Evolutionary conservation across 2,113 vertebrate genomes (phyloP).

Genomic region (Cacatua alba): DNA sequence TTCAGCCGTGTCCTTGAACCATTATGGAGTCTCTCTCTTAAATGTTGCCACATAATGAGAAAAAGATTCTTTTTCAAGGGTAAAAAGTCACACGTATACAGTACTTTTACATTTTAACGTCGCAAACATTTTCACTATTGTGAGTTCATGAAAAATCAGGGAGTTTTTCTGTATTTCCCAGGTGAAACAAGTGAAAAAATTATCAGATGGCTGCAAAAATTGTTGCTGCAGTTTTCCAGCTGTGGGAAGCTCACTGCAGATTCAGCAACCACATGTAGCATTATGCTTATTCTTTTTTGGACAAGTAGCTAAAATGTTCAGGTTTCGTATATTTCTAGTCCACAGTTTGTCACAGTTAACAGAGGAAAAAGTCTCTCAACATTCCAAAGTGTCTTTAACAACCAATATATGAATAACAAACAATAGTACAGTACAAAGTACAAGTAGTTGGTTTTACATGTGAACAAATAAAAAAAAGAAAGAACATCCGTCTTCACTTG

Average conservation of each 20-base stretch:
- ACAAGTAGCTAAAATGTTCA: constrained; percentile 9
- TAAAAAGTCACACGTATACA: neutral
- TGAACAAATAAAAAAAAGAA: neutral
- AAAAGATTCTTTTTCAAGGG: neutral
- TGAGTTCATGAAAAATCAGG: neutral
- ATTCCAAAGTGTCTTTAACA: neutral
- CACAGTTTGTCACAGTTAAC: constrained; percentile 1
- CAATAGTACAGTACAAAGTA: neutral
- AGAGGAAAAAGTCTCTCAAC: neutral
- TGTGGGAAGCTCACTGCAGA: constrained; percentile 14
- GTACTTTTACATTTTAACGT: neutral
- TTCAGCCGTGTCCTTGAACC: neutral
- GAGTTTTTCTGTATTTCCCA: neutral
- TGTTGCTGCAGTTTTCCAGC: neutral
- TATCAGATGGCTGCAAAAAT: constrained; percentile 7
- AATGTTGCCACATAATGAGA: neutral
- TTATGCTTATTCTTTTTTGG: constrained; percentile 28
- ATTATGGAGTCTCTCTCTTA: neutral
- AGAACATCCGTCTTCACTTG: neutral
- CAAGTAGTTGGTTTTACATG: neutral
- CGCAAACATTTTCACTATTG: neutral
- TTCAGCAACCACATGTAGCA: neutral
- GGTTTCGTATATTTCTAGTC: neutral
- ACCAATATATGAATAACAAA: neutral
- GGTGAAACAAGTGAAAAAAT: neutral